A percentile compares a stretch with the other conserved stretches of the same genome.
phyloP scores from a whole-genome alignment of 2,888 invertebrate species.

The Phasia obesa region DNA sequence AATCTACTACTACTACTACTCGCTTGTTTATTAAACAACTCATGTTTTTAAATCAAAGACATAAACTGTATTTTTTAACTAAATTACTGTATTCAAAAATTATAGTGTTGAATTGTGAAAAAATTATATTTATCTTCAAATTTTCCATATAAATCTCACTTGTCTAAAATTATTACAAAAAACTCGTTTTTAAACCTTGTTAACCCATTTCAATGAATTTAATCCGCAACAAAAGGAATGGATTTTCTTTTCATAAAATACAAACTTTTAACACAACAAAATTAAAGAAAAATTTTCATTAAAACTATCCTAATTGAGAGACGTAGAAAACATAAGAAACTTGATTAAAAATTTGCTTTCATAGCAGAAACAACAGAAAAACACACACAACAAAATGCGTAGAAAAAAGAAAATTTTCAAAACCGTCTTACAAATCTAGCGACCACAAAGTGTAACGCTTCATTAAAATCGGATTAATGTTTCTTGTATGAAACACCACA shows the following conservation, averaged over 20 bases:
- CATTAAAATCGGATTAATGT: conserved; percentile 82
- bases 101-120: too few species aligned
- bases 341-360: conserved; percentile 29
- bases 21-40: too few species aligned
- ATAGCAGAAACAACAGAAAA: neutral
- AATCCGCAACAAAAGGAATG: conserved; percentile 17
- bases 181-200: conserved; percentile 5
- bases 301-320: conserved; percentile 27
- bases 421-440: conserved; percentile 53
- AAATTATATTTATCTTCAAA: too few species aligned
- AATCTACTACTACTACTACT: too few species aligned
- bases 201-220: conserved; percentile 30
- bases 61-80: too few species aligned
- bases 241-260: conserved; percentile 26
- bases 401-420: conserved; percentile 12
- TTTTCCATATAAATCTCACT: neutral
- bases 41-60: too few species aligned
- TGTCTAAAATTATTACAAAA: neutral
- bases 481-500: conserved; percentile 66
- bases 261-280: conserved; percentile 44
- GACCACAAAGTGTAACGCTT: conserved; percentile 81
- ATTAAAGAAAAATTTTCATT: conserved; percentile 28
- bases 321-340: conserved; percentile 22
- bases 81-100: too few species aligned
- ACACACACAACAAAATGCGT: neutral